Percentiles rank a stretch among this genome's conserved stretches.
phyloP scores from a whole-genome alignment of 92 coral and sea anemone genomes.

The Zoanthus sansibaricus region DNA sequence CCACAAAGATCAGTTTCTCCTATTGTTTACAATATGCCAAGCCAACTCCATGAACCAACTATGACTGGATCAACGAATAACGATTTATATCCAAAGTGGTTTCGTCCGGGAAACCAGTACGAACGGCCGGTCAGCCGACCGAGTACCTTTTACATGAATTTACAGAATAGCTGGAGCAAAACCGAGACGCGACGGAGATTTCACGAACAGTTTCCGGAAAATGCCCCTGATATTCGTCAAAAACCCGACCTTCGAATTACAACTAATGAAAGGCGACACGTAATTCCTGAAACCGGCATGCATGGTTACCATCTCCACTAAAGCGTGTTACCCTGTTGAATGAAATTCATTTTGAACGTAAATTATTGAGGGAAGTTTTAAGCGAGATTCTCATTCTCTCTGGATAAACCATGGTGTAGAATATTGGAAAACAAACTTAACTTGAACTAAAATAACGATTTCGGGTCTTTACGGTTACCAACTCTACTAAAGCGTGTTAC shows the following conservation, averaged over 20 bases:
- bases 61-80: conserved; percentile 82
- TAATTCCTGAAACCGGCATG: conserved; percentile 88
- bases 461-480: conserved; percentile 62
- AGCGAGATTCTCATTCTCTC: too few relatives aligned
- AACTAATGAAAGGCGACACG: conserved; percentile 93
- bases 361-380: too few relatives aligned
- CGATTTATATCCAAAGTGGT: conserved; percentile 87
- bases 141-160: conserved; percentile 74
- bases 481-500: conserved; percentile 57
- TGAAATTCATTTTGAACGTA: too few relatives aligned
- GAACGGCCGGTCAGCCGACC: conserved; percentile 64
- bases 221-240: conserved; percentile 95
- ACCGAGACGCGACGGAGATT: conserved; percentile 88
- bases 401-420: too few relatives aligned
- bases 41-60: conserved; percentile 75
- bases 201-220: conserved; percentile 93
- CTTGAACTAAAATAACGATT: too few relatives aligned
- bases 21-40: conserved; percentile 78
- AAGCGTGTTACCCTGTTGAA: neutral
- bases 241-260: conserved; percentile 95
- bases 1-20: conserved; percentile 77
- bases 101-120: conserved; percentile 52
- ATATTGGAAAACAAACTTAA: too few relatives aligned
- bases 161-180: conserved; percentile 86
- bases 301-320: conserved; percentile 92